These are phyloP conservation scores for Ochropleura plecta DNA, from an alignment of 2,888 invertebrate species.

Conservation along the genomic window DNA sequence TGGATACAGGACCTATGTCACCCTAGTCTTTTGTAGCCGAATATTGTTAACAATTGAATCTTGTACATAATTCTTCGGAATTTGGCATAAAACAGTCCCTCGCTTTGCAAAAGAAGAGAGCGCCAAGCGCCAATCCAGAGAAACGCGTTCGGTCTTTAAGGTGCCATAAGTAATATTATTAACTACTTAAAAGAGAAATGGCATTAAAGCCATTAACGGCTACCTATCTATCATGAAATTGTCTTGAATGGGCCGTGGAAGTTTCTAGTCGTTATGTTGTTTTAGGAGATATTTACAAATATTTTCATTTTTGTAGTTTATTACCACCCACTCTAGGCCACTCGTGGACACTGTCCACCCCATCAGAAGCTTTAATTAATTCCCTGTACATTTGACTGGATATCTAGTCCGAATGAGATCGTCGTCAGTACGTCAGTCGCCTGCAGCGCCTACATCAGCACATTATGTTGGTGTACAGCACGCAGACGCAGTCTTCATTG, in stretches of 20 bases:
- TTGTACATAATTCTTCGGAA: neutral
- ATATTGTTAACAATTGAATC: neutral
- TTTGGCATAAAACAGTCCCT: neutral
- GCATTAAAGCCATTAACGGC: slow-evolving; percentile 2
- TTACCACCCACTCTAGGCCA: neutral
- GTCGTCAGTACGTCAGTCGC: slow-evolving; percentile 1
- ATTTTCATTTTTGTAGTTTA: neutral
- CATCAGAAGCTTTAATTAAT: neutral
- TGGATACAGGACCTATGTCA: slow-evolving; percentile 11
- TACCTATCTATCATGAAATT: neutral
- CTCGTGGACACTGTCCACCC: neutral
- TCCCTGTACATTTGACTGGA: neutral
- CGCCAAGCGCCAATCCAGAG: neutral
- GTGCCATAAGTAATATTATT: slow-evolving; percentile 5
- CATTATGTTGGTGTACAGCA: slow-evolving; percentile 37
- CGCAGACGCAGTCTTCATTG: slow-evolving; percentile 60
- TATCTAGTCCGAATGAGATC: neutral
- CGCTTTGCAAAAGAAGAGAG: slow-evolving; percentile 6
- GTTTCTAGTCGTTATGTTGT: slow-evolving; percentile 8
- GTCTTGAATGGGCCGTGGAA: neutral
- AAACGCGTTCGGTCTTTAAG: slow-evolving; percentile 9
- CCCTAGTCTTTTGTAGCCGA: neutral
- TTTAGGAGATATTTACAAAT: neutral
- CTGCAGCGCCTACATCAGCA: slow-evolving; percentile 28
- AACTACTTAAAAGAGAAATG: slow-evolving; percentile 11